Evolutionary conservation across 2,888 invertebrate genomes (phyloP).

Genomic region (Himalopsyche kuldschensis): DNA sequence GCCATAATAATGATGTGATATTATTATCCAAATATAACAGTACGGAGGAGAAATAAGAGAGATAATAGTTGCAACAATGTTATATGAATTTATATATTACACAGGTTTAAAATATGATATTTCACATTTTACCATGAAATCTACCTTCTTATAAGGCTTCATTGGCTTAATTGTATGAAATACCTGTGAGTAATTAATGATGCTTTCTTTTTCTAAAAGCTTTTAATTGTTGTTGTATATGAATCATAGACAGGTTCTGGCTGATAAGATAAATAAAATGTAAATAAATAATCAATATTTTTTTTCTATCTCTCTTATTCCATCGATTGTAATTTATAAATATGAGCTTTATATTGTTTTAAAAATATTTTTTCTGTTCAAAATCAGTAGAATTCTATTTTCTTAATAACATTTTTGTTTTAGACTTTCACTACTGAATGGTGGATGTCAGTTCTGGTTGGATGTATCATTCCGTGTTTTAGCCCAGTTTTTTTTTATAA

Average conservation of each 20-base stretch:
- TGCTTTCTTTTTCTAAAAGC: too few relatives aligned
- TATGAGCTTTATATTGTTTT: not conserved
- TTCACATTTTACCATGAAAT: too few relatives aligned
- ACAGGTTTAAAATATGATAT: too few relatives aligned
- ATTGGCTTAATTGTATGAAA: too few relatives aligned
- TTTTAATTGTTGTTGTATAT: too few relatives aligned
- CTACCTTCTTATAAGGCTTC: too few relatives aligned
- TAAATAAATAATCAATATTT: not conserved
- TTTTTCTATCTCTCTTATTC: not conserved
- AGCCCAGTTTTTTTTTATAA: not conserved
- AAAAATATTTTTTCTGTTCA: not conserved
- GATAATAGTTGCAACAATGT: not conserved
- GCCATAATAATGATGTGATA: not conserved
- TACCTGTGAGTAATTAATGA: too few relatives aligned
- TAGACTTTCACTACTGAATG: not conserved
- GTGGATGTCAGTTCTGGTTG: not conserved
- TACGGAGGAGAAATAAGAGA: not conserved
- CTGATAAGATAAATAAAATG: too few relatives aligned
- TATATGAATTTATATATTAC: too few relatives aligned
- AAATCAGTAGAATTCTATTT: constrained; percentile 14
- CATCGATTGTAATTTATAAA: not conserved
- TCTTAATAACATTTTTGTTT: constrained; percentile 10
- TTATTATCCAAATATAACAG: not conserved
- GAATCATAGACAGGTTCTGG: too few relatives aligned
- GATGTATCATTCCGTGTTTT: not conserved